Conservation (phyloP, 92 coral and sea anemone genomes). For the Montipora capitata region DNA sequence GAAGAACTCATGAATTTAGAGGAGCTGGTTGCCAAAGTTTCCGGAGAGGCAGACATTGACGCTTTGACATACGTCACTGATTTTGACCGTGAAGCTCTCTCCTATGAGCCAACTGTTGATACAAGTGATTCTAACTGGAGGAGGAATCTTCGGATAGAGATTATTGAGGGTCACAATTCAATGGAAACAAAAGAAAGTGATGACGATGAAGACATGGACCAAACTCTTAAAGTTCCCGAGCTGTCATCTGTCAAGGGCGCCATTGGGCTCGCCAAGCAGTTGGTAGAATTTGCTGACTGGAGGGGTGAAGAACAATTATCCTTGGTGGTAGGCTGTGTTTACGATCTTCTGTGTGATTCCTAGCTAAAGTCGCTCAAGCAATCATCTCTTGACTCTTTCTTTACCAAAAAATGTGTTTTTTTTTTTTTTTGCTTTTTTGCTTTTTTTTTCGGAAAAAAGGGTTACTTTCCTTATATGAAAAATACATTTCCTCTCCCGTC, state of each 20-base stretch:
- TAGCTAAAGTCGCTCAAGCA: too few species aligned
- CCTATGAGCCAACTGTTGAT: background rate
- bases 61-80: background rate
- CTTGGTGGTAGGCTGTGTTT: constrained; percentile 11
- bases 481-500: too few species aligned
- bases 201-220: constrained; percentile 17
- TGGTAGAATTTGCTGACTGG: too few species aligned
- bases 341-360: background rate
- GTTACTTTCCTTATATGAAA: too few species aligned
- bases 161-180: too few species aligned
- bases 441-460: too few species aligned
- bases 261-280: background rate
- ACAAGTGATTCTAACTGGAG: background rate
- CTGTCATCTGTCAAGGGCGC: constrained; percentile 18
- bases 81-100: constrained; percentile 3
- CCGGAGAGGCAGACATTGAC: background rate
- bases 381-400: background rate
- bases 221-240: constrained; percentile 2
- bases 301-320: constrained; percentile 24
- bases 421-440: too few species aligned
- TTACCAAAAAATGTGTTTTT: constrained; percentile 25
- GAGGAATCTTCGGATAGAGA: background rate
- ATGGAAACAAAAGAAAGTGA: background rate
- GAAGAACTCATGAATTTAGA: too few species aligned
- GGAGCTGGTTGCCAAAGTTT: background rate